Conservation (phyloP, 2,113 vertebrate species). For the Lota lota region DNA sequence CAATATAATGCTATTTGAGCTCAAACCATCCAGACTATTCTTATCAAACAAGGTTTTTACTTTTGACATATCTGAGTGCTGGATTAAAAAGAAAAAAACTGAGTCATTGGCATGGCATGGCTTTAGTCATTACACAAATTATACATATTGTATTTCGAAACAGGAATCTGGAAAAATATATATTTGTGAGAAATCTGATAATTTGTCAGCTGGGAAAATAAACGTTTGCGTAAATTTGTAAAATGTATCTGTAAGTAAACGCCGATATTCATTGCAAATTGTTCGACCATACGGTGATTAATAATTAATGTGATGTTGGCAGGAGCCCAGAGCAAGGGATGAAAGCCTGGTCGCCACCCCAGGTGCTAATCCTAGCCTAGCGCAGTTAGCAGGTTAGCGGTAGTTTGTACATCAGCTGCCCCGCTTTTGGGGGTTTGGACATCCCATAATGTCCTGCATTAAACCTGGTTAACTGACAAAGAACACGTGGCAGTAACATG, state of each 20-base stretch:
- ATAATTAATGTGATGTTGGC: slow-evolving; percentile 68
- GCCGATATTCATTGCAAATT: slow-evolving; percentile 36
- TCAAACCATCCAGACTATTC: too few species aligned
- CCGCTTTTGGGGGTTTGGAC: slow-evolving; percentile 47
- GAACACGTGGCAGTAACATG: too few species aligned
- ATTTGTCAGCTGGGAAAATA: not conserved
- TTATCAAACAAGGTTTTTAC: too few species aligned
- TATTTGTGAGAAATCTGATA: too few species aligned
- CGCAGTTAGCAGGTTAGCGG: slow-evolving; percentile 45
- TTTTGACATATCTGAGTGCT: too few species aligned
- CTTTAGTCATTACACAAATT: too few species aligned
- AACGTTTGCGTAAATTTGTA: slow-evolving; percentile 14
- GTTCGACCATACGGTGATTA: slow-evolving; percentile 65
- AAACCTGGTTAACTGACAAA: too few species aligned
- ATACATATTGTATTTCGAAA: too few species aligned
- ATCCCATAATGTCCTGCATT: slow-evolving; percentile 24
- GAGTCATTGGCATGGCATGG: too few species aligned
- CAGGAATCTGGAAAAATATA: too few species aligned
- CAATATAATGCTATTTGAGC: too few species aligned
- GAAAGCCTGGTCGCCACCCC: slow-evolving; percentile 56
- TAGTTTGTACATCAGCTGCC: slow-evolving; percentile 61
- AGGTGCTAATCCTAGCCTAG: slow-evolving; percentile 28
- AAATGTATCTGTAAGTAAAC: slow-evolving; percentile 16
- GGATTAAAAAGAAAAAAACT: too few species aligned
- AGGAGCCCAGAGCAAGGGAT: slow-evolving; percentile 52